Evolutionary conservation across 2,888 invertebrate genomes (phyloP), one percentile per base, ranked within the genome.

Genomic region (Dasypogon diadema): DNA sequence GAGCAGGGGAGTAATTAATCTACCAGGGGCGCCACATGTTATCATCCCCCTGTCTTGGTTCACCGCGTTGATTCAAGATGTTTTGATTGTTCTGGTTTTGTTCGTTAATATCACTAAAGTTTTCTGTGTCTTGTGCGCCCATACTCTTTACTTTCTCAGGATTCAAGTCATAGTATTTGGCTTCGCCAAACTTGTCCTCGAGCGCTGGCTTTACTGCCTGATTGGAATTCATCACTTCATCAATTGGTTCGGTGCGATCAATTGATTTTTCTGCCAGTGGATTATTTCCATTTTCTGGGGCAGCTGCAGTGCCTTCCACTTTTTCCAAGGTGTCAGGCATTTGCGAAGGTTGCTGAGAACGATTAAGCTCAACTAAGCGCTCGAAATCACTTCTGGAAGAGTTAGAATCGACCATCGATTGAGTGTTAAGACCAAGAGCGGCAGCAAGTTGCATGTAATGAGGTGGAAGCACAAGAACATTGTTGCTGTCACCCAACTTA

Each of bases 381-480:
- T 85, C 85, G 60, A 85, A 85, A 65, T 85, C 85, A 55, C 84
- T 84, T 26, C 85, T 81, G 5, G 85, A 83, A 48, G 84, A 81
- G 18, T 24, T 54, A 5, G 84, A 81, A 79, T 84, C 84, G 10
- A 84, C 82, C 78, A 85, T 81, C 2, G 83, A 81, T 77, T 85
- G 84, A 5, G 85, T 82, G 76, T 82, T 85, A 3, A 85, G 76
- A 1, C 85, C 85, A 34, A 85, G 79, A 1, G 89, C 89, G 0
- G 88, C 88, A 1, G 89, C 88, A 68, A 89, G 81, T 80, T 89
- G 89, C 18, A 89, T 88, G 81, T 89, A 89, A 80, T 89, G 89
- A 77, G 89, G 89, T 56, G 90, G 89, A 30, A 90, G 83, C 8
- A 90, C 85, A 78, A 90, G 87, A 5, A 89, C 88, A 2, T 89